Evolutionary conservation across 2,888 invertebrate species (phyloP), one percentile per base, ranked within the genome.

Genomic region (Drosophila engyochracea): DNA sequence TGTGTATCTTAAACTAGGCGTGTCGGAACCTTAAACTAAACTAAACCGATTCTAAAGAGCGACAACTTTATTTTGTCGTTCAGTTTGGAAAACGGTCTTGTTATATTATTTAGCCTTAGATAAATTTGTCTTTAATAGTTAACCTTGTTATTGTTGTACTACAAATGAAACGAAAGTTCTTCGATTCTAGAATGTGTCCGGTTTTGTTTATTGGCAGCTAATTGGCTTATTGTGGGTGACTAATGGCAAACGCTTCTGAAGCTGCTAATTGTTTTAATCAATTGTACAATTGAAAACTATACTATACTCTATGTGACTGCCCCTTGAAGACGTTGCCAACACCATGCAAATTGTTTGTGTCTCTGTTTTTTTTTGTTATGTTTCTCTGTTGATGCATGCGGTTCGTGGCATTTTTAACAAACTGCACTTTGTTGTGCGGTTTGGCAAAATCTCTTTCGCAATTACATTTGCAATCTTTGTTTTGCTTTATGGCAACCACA

Each of bases 181-280:
- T 55, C 35, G 64, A 55, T 59, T 67, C 47, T 68, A 54, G 53
- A 53, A 44, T 58, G 60, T 73, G 74, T 61, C 67, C 58, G 64
- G 41, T 65, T 55, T 31, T 44, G 52, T 70, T 70, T 71, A 71
- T 81, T 79, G 71, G 68, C 72, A 66, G 69, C 72, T 74, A 82
- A 79, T 89, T 79, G 82, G 79, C 60, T 76, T 77, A 74, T 73
- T 75, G 72, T 47, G 74, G 76, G 77, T 90, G 85, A 82, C 85
- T 87, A 85, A 85, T 87, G 72, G 53, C 62, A 37, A 61, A 65
- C 55, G 52, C 44, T 58, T 65, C 57, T 70, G 76, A 76, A 68
- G 60, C 77, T 70, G 90, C 68, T 85, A 85, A 85, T 85, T 85
- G 85, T 22, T 80, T 72, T 49, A 74, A 71, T 72, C 90, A 79